Base-by-base conservation (phyloP, 2,113 vertebrate genomes). In the Ophthalmolycus amberensis region DNA sequence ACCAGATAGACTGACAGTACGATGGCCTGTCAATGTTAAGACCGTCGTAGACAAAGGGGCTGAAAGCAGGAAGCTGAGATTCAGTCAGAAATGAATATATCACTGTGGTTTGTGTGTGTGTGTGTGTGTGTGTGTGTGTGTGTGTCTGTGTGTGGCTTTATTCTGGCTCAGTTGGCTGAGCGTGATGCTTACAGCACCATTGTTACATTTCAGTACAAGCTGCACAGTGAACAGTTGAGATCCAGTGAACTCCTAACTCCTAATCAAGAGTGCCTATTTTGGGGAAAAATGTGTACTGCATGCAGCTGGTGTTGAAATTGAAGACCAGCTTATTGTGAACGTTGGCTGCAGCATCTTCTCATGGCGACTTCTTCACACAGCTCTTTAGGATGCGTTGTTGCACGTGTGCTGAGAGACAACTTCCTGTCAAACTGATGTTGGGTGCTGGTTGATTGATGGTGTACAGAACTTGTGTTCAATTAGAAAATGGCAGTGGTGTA, bases 21-120 rank as follows among this genome's bases (percentile, higher is more conserved):
- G 40, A 15, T n/a, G 27, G 25, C 15, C 18, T 46, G n/a, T 71
- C 44, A 58, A 80, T 76, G 79, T 74, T 72, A 48, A n/a, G 74
- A 71, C 22, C 58, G 5, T 22, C 38, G 9, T 3, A 71, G 25
- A 77, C 12, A 59, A 12, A 32, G 34, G 32, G n/a, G 16, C 15
- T 78, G 5, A 59, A 75, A 78, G 27, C 56, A 72, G 56, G 34
- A 46, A 58, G 74, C 60, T 54, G 8, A 65, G 64, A 40, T 71
- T 34, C 29, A 18, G 5, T 54, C 44, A 56, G 22, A 80, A 25
- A 42, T 40, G n/a, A 20, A 4, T 59, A 66, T 54, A 15, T 60
- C 29, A 7, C 16, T 59, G 12, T 27, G 6, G 16, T 9, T 50
- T 48, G 14, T 71, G 64, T 64, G 56, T 60, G 56, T 22, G 18